These are phyloP conservation scores for Drymonia ruficornis DNA, from an alignment of 2,888 invertebrate species.

Conservation along the genomic window DNA sequence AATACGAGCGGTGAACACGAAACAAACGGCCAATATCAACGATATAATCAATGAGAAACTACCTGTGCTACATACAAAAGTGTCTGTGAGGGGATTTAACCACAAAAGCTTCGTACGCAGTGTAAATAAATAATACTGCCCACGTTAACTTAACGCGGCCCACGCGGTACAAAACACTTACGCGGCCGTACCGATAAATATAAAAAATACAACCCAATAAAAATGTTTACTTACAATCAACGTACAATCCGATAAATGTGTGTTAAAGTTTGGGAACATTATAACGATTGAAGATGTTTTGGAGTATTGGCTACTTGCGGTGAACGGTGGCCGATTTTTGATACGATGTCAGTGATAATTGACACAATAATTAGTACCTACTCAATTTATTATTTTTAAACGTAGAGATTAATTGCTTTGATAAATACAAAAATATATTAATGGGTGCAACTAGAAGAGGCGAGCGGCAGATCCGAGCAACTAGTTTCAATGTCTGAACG, in stretches of 20 bases:
- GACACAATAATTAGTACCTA: too few species aligned
- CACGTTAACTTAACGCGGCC: constrained; percentile 66
- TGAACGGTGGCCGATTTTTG: background rate
- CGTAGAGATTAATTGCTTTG: too few species aligned
- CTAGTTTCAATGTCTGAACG: too few species aligned
- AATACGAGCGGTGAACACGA: constrained; percentile 39
- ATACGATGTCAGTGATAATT: too few species aligned
- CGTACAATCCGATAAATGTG: constrained; percentile 50
- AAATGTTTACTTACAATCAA: constrained; percentile 55
- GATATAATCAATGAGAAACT: constrained; percentile 70
- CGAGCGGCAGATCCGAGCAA: too few species aligned
- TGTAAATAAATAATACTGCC: constrained; percentile 72
- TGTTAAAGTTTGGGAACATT: constrained; percentile 46
- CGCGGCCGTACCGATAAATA: constrained; percentile 58
- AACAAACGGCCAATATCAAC: constrained; percentile 50
- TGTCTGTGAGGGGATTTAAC: constrained; percentile 52
- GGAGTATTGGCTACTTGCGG: constrained; percentile 16
- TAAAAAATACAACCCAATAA: constrained; percentile 69
- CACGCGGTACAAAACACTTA: constrained; percentile 70
- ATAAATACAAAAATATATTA: too few species aligned
- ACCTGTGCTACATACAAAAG: constrained; percentile 64
- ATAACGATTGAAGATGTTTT: constrained; percentile 44
- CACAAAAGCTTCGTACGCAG: constrained; percentile 58
- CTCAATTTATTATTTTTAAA: too few species aligned
- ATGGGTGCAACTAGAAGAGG: too few species aligned